phyloP scores from a whole-genome alignment of 2,888 invertebrate genomes.

The Lysandra bellargus region DNA sequence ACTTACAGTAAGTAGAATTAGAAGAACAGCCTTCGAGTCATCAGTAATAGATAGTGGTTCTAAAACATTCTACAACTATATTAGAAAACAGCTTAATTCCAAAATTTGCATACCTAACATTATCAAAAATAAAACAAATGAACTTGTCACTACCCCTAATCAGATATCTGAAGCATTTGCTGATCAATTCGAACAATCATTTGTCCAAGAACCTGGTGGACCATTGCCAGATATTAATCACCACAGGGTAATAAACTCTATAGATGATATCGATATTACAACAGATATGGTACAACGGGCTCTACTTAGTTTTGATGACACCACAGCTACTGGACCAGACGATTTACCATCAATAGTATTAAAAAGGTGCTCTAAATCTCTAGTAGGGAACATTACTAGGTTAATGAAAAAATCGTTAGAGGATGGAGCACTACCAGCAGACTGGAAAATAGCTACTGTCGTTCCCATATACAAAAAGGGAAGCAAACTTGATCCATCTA shows the following conservation, averaged over 20 bases:
- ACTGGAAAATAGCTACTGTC: not conserved
- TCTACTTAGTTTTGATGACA: not conserved
- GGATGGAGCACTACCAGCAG: not conserved
- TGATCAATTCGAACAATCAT: not conserved
- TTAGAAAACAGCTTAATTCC: no score
- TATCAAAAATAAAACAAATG: not conserved
- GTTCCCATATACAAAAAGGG: no score
- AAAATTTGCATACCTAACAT: no score
- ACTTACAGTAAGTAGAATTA: not conserved
- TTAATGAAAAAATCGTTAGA: no score
- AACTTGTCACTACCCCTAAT: not conserved
- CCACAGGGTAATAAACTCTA: no score
- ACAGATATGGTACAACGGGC: no score
- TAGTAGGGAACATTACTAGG: not conserved
- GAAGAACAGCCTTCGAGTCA: not conserved
- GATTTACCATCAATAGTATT: not conserved
- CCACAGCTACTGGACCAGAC: slow-evolving; percentile 3
- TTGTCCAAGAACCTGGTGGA: not conserved
- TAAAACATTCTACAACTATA: no score
- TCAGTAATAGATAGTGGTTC: not conserved
- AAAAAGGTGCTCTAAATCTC: not conserved
- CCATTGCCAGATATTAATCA: no score
- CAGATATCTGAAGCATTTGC: slow-evolving; percentile 8
- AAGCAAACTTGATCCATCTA: no score
- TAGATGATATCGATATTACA: no score